A percentile compares a stretch with the other conserved stretches of the same genome.
phyloP scores from a whole-genome alignment of 2,113 vertebrate genomes.

The Chrysochloris asiatica region DNA sequence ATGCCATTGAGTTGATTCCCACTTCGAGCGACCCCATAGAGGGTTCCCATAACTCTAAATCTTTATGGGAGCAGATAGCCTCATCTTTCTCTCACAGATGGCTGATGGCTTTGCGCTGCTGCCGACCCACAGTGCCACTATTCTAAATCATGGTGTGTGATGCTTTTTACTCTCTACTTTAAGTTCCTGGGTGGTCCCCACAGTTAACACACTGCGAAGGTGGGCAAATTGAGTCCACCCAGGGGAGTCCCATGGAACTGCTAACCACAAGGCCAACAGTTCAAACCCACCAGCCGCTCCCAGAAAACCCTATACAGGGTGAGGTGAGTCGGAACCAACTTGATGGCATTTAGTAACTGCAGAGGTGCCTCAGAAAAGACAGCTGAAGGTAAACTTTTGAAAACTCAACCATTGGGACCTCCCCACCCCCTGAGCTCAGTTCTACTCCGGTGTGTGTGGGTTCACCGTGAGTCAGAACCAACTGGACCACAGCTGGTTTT shows the following conservation, averaged over 20 bases:
- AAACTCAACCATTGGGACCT: background rate
- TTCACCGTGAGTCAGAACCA: background rate
- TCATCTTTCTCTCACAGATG: too few species aligned
- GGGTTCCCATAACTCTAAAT: too few species aligned
- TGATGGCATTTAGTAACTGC: too few species aligned
- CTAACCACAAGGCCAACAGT: too few species aligned
- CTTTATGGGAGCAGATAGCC: too few species aligned
- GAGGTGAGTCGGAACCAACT: too few species aligned
- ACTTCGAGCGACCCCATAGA: too few species aligned
- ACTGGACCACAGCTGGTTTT: background rate
- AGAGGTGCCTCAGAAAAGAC: too few species aligned
- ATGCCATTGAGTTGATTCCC: too few species aligned
- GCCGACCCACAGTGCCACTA: fast-evolving
- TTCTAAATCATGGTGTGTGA: fast-evolving
- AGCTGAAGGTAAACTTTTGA: background rate
- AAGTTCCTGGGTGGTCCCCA: fast-evolving
- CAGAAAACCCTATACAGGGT: too few species aligned
- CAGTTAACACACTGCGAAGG: background rate
- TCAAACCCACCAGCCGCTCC: too few species aligned
- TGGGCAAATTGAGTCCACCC: background rate
- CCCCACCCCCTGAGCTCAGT: background rate
- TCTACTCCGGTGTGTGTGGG: background rate
- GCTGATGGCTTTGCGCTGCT: too few species aligned
- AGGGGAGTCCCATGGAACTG: background rate
- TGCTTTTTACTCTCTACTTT: background rate